Percentiles rank a stretch among this genome's conserved stretches.
Conservation (phyloP, 1,140 invertebrate species). For the Sitodiplosis mosellana region DNA sequence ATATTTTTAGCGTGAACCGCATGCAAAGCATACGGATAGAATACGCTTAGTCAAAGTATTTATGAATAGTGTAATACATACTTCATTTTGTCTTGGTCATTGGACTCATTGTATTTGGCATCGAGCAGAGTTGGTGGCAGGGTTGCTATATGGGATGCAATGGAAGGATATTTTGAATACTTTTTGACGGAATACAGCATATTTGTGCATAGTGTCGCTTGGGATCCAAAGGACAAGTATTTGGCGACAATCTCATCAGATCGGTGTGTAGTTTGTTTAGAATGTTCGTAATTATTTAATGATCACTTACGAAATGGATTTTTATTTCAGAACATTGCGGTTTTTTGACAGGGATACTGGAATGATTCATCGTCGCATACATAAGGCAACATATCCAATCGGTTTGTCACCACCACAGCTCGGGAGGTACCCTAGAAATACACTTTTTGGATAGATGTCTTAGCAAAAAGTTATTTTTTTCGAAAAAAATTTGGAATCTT, state of each 20-base stretch:
- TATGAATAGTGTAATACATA: too few relatives aligned
- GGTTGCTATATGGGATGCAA: conserved; percentile 79
- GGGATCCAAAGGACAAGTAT: conserved; percentile 70
- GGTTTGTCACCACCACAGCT: conserved; percentile 35
- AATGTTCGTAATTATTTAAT: not conserved
- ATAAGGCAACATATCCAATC: conserved; percentile 47
- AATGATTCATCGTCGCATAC: conserved; percentile 48
- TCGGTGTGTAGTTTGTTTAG: conserved; percentile 31
- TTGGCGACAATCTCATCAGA: conserved; percentile 65
- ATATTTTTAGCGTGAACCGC: too few relatives aligned
- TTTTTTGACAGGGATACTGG: conserved; percentile 52
- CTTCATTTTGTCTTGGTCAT: conserved; percentile 79
- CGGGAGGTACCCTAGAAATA: too few relatives aligned
- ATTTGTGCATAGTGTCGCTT: conserved; percentile 90
- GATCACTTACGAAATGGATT: not conserved
- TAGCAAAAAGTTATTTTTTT: too few relatives aligned
- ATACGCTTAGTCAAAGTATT: too few relatives aligned
- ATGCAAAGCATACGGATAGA: too few relatives aligned
- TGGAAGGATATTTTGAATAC: conserved; percentile 46
- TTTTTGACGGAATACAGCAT: conserved; percentile 80
- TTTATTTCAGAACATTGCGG: conserved; percentile 39
- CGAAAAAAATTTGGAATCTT: too few relatives aligned
- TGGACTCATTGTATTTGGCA: conserved; percentile 57
- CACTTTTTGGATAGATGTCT: too few relatives aligned
- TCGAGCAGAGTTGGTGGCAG: conserved; percentile 92